Percentiles rank a stretch among this genome's conserved stretches.
These are phyloP conservation scores for Patella depressa DNA, from an alignment of 2,888 invertebrate species.

Conservation along the genomic window DNA sequence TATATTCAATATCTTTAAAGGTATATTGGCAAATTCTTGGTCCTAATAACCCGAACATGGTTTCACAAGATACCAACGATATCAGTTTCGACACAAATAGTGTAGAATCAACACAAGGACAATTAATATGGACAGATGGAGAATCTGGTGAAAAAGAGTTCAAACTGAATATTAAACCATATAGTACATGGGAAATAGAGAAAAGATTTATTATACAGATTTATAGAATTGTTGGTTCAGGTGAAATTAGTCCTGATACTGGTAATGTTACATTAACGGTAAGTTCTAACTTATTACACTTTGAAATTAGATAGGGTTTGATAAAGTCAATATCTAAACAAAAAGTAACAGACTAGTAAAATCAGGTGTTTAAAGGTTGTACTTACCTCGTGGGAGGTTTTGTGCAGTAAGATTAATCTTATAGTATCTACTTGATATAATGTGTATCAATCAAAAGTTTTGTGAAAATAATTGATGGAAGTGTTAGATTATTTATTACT, in stretches of 20 bases:
- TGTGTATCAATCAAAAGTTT: no score
- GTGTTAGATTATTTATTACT: no score
- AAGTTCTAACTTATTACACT: conserved; percentile 30
- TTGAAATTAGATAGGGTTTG: no score
- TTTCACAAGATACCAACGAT: conserved; percentile 61
- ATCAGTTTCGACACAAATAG: conserved; percentile 43
- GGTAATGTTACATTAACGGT: conserved; percentile 60
- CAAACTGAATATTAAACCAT: conserved; percentile 59
- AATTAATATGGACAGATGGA: conserved; percentile 58
- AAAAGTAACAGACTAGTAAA: no score
- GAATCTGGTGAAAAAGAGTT: conserved; percentile 61
- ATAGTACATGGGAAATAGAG: conserved; percentile 65
- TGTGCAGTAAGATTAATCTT: no score
- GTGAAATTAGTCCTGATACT: conserved; percentile 56
- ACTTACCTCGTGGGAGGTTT: no score
- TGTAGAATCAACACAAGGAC: conserved; percentile 53
- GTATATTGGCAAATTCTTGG: conserved; percentile 66
- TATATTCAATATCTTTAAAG: conserved; percentile 37
- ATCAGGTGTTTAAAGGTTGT: no score
- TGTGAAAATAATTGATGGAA: no score
- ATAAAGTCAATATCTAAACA: no score
- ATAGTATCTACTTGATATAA: no score
- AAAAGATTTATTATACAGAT: conserved; percentile 63
- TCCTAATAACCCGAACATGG: conserved; percentile 61
- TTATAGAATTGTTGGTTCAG: conserved; percentile 57